phyloP scores from a whole-genome alignment of 2,888 invertebrate species.

The Cryptus viduatorius region DNA sequence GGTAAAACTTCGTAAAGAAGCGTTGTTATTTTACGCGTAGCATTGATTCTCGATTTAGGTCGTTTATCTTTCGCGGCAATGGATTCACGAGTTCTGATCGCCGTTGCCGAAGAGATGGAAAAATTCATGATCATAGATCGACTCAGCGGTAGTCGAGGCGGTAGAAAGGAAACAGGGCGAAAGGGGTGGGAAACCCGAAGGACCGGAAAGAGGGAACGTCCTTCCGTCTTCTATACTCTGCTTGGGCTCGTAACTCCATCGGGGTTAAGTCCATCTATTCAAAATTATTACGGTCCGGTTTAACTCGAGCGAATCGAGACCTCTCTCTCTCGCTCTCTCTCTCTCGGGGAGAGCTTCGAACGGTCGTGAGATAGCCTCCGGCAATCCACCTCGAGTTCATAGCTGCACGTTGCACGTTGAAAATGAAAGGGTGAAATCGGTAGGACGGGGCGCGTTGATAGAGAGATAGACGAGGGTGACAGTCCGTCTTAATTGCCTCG shows the following conservation, averaged over 20 bases:
- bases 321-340: slow-evolving; percentile 28
- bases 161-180: slow-evolving; percentile 50
- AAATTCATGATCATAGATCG: slow-evolving; percentile 39
- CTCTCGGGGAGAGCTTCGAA: slow-evolving; percentile 12
- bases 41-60: slow-evolving; percentile 51
- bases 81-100: slow-evolving; percentile 30
- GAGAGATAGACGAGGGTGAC: slow-evolving; percentile 69
- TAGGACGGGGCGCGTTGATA: slow-evolving; percentile 41
- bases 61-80: slow-evolving; percentile 53
- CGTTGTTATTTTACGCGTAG: slow-evolving; percentile 23
- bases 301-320: slow-evolving; percentile 68
- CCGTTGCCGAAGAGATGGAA: slow-evolving; percentile 20
- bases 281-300: slow-evolving; percentile 76
- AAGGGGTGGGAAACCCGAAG: slow-evolving; percentile 9
- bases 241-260: slow-evolving; percentile 57
- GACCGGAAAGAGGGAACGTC: slow-evolving; percentile 50
- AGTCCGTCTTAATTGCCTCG: slow-evolving; percentile 74
- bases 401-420: slow-evolving; percentile 22
- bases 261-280: slow-evolving; percentile 73
- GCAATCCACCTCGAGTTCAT: slow-evolving; percentile 52
- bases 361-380: slow-evolving; percentile 41
- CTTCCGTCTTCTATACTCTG: slow-evolving; percentile 43
- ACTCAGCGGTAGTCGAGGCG: background rate
- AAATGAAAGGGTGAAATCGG: slow-evolving; percentile 32
- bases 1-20: background rate